These are phyloP conservation scores for Hexactinellida sp. DNA, from an alignment of 37 sponge, comb jelly and placozoan species.

Conservation along the genomic window DNA sequence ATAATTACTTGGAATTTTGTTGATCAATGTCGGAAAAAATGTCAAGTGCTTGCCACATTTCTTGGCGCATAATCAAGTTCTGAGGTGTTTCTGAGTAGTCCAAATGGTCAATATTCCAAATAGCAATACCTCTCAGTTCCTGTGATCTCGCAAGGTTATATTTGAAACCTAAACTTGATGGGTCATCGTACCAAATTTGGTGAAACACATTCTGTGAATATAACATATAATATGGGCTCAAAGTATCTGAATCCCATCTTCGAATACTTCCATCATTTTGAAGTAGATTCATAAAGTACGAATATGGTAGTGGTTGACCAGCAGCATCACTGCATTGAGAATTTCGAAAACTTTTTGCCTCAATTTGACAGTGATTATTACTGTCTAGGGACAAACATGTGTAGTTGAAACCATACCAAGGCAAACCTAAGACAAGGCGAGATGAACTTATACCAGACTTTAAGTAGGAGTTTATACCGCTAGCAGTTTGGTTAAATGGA, in stretches of 20 bases:
- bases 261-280: not conserved
- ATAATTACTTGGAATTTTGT: no score
- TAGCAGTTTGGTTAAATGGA: conserved; percentile 24
- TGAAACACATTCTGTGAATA: conserved; percentile 19
- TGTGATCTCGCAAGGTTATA: conserved; percentile 26
- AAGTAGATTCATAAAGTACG: not conserved
- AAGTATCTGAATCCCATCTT: not conserved
- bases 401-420: conserved; percentile 87
- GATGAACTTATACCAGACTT: conserved; percentile 31
- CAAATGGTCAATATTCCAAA: not conserved
- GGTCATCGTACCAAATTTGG: conserved; percentile 80
- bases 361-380: conserved; percentile 37
- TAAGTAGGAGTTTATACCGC: conserved; percentile 31
- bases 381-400: conserved; percentile 29
- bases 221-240: not conserved
- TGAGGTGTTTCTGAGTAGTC: not conserved
- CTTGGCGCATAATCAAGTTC: not conserved
- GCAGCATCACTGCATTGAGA: conserved; percentile 73
- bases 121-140: conserved; percentile 18
- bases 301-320: conserved; percentile 32
- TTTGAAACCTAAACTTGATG: conserved; percentile 56
- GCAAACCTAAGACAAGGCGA: conserved; percentile 57
- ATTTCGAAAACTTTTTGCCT: conserved; percentile 42
- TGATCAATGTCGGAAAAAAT: no score
- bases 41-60: not conserved